Conservation (phyloP, 2,113 vertebrate genomes). For the Hassar affinis region DNA sequence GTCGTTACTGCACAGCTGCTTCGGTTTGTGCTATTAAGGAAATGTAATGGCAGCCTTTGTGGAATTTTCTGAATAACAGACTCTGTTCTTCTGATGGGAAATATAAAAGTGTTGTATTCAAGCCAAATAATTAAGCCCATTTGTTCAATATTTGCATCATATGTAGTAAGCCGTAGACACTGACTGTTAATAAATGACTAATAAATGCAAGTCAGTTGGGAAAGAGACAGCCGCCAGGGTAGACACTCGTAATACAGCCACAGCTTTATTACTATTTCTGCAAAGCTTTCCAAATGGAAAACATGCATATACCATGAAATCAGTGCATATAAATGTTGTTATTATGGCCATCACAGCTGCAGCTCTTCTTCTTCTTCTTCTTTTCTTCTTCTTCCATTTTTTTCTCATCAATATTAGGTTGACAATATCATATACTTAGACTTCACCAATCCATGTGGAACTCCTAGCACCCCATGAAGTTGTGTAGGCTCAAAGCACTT, state of each 20-base stretch:
- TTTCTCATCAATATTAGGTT: no score
- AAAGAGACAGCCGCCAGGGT: not conserved
- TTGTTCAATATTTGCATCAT: not conserved
- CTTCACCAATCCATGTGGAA: no score
- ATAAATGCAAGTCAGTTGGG: not conserved
- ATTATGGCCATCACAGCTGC: no score
- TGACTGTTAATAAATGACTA: not conserved
- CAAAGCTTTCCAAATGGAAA: not conserved
- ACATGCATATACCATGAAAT: not conserved
- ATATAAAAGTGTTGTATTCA: slow-evolving; percentile 20
- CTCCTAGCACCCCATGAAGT: no score
- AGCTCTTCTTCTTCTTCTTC: no score
- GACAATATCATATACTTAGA: no score
- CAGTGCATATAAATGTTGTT: not conserved
- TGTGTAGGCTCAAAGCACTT: no score
- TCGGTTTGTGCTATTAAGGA: not conserved
- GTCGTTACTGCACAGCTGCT: slow-evolving; percentile 6
- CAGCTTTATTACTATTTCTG: not conserved
- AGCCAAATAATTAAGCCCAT: not conserved
- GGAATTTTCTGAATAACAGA: slow-evolving; percentile 11
- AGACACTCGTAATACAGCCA: not conserved
- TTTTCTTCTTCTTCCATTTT: no score
- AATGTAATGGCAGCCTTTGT: slow-evolving; percentile 3
- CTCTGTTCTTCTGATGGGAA: slow-evolving; percentile 9
- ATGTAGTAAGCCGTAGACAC: not conserved